Evolutionary conservation across 2,797 vertebrate species (phyloP).

Genomic region (Hirundo rustica): DNA sequence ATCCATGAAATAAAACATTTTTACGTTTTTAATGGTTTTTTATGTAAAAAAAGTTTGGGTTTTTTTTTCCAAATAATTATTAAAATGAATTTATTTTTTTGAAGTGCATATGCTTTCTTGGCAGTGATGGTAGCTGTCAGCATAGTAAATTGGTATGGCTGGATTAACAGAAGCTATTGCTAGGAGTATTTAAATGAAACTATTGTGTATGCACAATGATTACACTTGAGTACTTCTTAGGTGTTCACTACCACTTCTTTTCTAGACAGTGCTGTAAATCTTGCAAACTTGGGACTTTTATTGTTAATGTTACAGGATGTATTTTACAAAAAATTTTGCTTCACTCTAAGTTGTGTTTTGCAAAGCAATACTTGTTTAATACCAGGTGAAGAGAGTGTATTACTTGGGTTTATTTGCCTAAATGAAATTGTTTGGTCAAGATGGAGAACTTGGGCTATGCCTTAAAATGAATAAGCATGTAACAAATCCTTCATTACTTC

Average conservation of each 20-base stretch:
- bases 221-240: neutral
- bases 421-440: neutral
- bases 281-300: neutral
- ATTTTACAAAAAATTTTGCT: neutral
- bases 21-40: neutral
- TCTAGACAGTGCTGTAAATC: neutral
- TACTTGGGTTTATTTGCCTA: neutral
- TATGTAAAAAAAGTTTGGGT: neutral
- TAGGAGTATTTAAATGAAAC: neutral
- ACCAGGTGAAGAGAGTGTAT: fast-evolving
- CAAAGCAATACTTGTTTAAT: neutral
- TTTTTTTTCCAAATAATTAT: neutral
- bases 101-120: neutral
- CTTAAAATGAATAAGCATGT: neutral
- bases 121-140: neutral
- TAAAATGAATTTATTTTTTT: neutral
- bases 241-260: neutral
- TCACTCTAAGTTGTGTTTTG: neutral
- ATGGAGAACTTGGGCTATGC: neutral
- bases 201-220: neutral
- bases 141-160: neutral
- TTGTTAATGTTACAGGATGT: neutral
- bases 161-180: neutral
- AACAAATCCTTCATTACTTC: neutral
- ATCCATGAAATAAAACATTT: neutral